A percentile compares a stretch with the other conserved stretches of the same genome.
Conservation (phyloP, 2,113 vertebrate species). For the Crotophaga sulcirostris region DNA sequence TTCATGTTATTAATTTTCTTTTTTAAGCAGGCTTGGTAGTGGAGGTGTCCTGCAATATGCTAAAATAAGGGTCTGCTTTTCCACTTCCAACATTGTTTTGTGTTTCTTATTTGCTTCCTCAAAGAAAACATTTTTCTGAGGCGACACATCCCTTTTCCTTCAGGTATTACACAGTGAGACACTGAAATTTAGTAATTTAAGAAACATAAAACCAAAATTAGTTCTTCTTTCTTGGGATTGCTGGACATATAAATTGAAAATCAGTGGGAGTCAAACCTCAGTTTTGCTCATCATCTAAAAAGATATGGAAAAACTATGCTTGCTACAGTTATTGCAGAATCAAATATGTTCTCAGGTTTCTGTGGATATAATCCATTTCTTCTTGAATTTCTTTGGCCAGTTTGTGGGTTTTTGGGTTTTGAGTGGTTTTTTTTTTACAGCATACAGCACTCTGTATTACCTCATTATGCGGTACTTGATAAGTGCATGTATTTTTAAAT, state of each 20-base stretch:
- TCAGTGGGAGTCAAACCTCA: neutral
- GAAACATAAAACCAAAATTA: neutral
- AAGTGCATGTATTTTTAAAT: neutral
- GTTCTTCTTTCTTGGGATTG: neutral
- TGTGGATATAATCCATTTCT: neutral
- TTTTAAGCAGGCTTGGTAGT: neutral
- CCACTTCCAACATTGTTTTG: neutral
- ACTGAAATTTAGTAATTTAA: neutral
- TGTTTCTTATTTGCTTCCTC: neutral
- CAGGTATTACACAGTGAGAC: neutral
- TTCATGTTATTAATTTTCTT: neutral
- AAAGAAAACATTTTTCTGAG: neutral
- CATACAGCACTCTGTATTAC: neutral
- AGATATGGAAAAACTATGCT: neutral
- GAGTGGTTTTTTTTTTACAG: neutral
- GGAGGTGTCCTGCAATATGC: neutral
- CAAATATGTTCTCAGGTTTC: neutral
- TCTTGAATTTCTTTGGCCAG: neutral
- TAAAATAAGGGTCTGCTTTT: neutral
- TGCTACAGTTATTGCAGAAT: accelerated
- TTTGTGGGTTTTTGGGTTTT: neutral
- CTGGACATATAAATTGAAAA: neutral
- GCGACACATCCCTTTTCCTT: neutral
- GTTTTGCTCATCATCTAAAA: neutral
- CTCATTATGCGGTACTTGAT: neutral